These are phyloP conservation scores for Indicator indicator DNA, from an alignment of 2,113 vertebrate species.

Conservation along the genomic window DNA sequence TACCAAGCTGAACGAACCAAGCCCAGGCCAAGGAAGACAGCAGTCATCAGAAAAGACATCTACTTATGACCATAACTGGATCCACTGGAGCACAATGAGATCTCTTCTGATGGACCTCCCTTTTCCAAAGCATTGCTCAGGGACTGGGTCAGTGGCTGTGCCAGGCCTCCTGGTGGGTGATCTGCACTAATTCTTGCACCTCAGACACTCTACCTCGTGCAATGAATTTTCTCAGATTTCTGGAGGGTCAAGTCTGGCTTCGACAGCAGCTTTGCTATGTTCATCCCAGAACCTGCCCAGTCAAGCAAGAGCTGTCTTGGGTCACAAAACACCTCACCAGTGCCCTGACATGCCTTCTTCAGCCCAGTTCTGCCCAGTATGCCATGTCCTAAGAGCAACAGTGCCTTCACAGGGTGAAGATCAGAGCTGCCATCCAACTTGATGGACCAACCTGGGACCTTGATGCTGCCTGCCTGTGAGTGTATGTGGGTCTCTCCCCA, in stretches of 20 bases:
- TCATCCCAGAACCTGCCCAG: background rate
- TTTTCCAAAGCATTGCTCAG: background rate
- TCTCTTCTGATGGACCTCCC: background rate
- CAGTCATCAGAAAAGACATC: background rate
- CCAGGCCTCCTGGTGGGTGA: background rate
- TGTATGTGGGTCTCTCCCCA: fast-evolving
- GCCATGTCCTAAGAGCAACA: fast-evolving
- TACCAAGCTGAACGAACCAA: background rate
- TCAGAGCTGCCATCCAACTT: background rate
- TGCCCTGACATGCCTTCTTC: background rate
- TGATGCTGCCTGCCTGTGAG: fast-evolving
- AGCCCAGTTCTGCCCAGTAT: background rate
- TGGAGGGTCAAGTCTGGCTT: background rate
- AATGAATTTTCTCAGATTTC: background rate
- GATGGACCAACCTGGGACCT: background rate
- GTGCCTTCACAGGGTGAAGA: background rate
- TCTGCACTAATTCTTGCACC: background rate
- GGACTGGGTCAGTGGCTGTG: background rate
- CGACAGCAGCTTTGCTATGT: background rate
- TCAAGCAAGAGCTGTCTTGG: fast-evolving
- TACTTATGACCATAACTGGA: background rate
- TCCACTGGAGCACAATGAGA: no score
- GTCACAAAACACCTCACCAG: background rate
- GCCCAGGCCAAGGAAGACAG: background rate
- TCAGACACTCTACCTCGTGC: background rate